phyloP scores from a whole-genome alignment of 2,797 vertebrate genomes.

The Trematomus bernacchii region DNA sequence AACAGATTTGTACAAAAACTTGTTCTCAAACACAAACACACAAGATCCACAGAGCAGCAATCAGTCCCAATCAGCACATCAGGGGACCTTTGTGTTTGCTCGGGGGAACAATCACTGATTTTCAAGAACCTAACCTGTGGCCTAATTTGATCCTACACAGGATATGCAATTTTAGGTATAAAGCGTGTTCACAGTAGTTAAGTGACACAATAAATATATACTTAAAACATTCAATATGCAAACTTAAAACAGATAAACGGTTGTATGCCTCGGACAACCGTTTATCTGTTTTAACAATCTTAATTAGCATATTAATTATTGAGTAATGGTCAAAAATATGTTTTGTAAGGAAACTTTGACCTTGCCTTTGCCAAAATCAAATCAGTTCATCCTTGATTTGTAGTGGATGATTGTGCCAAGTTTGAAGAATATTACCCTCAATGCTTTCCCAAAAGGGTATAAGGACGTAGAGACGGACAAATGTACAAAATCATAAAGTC shows the following conservation, averaged over 20 bases:
- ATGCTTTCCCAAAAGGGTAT: too few relatives aligned
- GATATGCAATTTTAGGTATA: not conserved
- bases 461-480: too few relatives aligned
- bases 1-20: slow-evolving; percentile 2
- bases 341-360: too few relatives aligned
- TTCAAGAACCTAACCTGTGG: not conserved
- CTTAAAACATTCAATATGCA: not conserved
- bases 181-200: not conserved
- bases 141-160: not conserved
- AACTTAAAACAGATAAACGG: not conserved
- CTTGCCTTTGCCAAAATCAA: too few relatives aligned
- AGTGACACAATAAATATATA: not conserved
- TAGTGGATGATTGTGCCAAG: too few relatives aligned
- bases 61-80: not conserved
- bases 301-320: too few relatives aligned
- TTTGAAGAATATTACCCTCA: too few relatives aligned
- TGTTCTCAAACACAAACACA: not conserved
- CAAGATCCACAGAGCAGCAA: not conserved
- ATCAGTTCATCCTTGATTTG: too few relatives aligned
- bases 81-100: not conserved
- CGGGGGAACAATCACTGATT: not conserved
- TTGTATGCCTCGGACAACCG: too few relatives aligned
- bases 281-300: too few relatives aligned
- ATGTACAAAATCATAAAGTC: too few relatives aligned
- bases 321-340: too few relatives aligned